Conservation (phyloP, 2,888 invertebrate species). For the Drosophila atripex region DNA sequence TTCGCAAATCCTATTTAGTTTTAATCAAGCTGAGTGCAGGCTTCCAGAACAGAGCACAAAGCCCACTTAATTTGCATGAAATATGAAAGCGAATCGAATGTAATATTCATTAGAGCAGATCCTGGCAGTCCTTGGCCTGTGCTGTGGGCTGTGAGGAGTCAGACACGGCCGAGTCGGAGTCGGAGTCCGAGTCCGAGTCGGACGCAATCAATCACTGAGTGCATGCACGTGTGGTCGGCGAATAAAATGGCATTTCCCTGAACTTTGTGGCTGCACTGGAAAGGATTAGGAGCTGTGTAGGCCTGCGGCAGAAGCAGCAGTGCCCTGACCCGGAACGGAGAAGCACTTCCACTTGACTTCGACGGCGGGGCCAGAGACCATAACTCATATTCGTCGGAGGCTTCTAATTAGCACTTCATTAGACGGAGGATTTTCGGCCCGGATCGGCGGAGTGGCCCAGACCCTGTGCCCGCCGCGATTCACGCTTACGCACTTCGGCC, state of each 20-base stretch:
- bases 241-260: background rate
- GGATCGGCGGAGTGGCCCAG: no score
- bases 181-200: background rate
- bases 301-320: background rate
- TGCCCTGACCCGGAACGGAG: background rate
- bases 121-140: background rate
- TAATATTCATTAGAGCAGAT: background rate
- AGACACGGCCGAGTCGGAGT: background rate
- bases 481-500: constrained; percentile 45
- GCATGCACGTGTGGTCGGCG: background rate
- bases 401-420: constrained; percentile 66
- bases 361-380: constrained; percentile 1
- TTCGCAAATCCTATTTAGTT: background rate
- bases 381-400: constrained; percentile 55
- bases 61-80: background rate
- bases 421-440: constrained; percentile 11
- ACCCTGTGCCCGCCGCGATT: background rate
- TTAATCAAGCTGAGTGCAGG: background rate
- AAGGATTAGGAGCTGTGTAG: background rate
- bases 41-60: constrained; percentile 1
- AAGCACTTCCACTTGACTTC: background rate
- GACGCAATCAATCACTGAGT: background rate
- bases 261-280: background rate
- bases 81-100: background rate
- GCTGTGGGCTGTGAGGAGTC: no score